A percentile compares a stretch with the other conserved stretches of the same genome.
These are phyloP conservation scores for Chlorops oryzae DNA, from an alignment of 1,140 invertebrate genomes.

Conservation along the genomic window DNA sequence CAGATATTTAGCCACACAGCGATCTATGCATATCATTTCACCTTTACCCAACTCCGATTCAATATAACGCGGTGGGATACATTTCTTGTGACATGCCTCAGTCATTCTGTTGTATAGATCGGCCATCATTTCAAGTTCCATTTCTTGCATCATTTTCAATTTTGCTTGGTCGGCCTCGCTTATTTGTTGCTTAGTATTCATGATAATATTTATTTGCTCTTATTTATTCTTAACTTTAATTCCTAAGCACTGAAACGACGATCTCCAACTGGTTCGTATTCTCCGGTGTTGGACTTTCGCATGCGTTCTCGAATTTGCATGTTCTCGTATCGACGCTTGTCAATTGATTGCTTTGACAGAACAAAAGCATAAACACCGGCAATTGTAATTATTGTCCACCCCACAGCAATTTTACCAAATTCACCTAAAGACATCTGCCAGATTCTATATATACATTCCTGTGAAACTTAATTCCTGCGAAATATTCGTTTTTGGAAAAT, in stretches of 20 bases:
- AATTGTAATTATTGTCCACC: slow-evolving; percentile 57
- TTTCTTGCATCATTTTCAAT: slow-evolving; percentile 82
- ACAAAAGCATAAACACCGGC: slow-evolving; percentile 66
- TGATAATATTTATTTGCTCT: no score
- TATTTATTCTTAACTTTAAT: background rate
- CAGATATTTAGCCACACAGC: slow-evolving; percentile 96
- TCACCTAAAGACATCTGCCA: slow-evolving; percentile 49
- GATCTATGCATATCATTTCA: slow-evolving; percentile 93
- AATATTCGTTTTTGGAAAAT: no score
- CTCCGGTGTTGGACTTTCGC: slow-evolving; percentile 58
- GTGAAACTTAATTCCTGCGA: no score
- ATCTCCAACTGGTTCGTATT: slow-evolving; percentile 53
- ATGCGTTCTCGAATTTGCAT: slow-evolving; percentile 77
- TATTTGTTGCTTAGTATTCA: slow-evolving; percentile 65
- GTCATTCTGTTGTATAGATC: slow-evolving; percentile 98
- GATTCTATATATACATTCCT: no score
- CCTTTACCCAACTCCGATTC: slow-evolving; percentile 95
- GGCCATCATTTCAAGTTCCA: slow-evolving; percentile 99
- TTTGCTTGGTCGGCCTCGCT: slow-evolving; percentile 80
- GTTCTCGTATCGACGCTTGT: slow-evolving; percentile 61
- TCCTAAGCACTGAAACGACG: slow-evolving; percentile 35
- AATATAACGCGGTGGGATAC: slow-evolving; percentile 87
- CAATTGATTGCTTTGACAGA: slow-evolving; percentile 62
- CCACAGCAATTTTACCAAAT: slow-evolving; percentile 61
- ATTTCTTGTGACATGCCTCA: slow-evolving; percentile 88